Evolutionary conservation across 2,888 invertebrate genomes (phyloP), one percentile per base, ranked within the genome.

Genomic region (Orthosia gothica): DNA sequence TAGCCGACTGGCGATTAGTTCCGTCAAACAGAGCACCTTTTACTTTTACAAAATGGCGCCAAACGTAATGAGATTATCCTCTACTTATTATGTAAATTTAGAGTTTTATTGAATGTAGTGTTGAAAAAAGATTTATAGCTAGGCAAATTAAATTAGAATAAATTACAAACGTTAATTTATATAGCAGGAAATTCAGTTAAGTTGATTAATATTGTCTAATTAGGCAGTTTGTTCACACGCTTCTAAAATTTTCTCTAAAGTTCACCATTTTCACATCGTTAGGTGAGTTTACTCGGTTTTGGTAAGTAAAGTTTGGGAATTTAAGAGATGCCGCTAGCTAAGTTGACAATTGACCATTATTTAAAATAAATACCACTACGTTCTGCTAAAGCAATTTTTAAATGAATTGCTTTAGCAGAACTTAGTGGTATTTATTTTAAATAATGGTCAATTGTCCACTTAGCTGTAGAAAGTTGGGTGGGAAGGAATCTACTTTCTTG

Each of bases 31-130:
- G 54, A 1, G 16, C 77, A 70, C 64, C 70, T 77, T 77, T 76
- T 77, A 77, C 64, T 77, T 77, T 76, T 77, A 50, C 59, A 77
- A 70, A 54, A 77, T 71, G 78, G 64, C 55, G 76, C 12, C 11
- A 13, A 0, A n/a, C 47, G 15, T 70, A 70, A 52, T 62, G 18
- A 65, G 50, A 71, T 65, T 26, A 77, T 77, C n/a, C 26, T 20
- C 32, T n/a, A 23, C 4, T n/a, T 65, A 55, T 32, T 76, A 76
- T 50, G 26, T 64, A 64, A 58, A 59, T 54, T 73, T 26, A 18
- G 16, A 45, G 20, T 63, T 63, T 62, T 52, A 32, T 54, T 20
- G 15, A 63, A 15, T 64, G 26, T 18, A 11, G 12, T 63, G 55
- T 20, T 26, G 11, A 54, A 54, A 18, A 18, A 49, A 70, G 18